Evolutionary conservation across 2,113 vertebrate genomes (phyloP), one percentile per base, ranked within the genome.

Genomic region (Suricata suricatta): DNA sequence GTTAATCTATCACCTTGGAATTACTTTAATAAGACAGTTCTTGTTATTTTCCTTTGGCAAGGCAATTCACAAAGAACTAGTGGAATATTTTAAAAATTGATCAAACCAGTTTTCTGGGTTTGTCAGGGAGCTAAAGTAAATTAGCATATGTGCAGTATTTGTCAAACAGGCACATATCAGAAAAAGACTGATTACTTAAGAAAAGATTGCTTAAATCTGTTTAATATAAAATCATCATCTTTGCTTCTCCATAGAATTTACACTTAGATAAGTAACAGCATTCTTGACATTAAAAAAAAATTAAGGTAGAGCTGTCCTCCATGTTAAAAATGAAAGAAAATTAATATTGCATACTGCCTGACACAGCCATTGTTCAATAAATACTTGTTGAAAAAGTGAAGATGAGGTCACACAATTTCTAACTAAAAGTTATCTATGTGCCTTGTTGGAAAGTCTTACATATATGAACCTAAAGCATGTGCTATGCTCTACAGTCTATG

Each of bases 211-310:
- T 63, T 21, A 80, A 50, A 35, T 66, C 17, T 96, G 47, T 88
- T 93, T 84, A 90, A 93, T 88, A 69, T 80, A 82, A 96, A 96
- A 50, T 92, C 27, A 96, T 94, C 25, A 92, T 93, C 91, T 97
- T 79, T 0, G 90, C 8, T 5, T 29, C 82, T 79, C 11, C 31
- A 25, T 54, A 88, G 95, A 3, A 95, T 89, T 54, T 25, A 82
- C 6, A 96, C 71, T 86, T 85, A 47, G 66, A 82, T 91, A 93
- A 87, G 85, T 92, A 96, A 96, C 94, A 57, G n/a, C 52, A 27
- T 85, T 96, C 76, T 72, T 97, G 97, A 97, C 81, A 96, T 88
- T 93, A 79, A 16, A 93, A 95, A 95, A 92, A 96, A 93, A 96
- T 81, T 76, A 90, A 17, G 16, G 23, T 69, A 94, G 52, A 72